phyloP scores from a whole-genome alignment of 2,797 vertebrate genomes.

The Spheniscus humboldti region DNA sequence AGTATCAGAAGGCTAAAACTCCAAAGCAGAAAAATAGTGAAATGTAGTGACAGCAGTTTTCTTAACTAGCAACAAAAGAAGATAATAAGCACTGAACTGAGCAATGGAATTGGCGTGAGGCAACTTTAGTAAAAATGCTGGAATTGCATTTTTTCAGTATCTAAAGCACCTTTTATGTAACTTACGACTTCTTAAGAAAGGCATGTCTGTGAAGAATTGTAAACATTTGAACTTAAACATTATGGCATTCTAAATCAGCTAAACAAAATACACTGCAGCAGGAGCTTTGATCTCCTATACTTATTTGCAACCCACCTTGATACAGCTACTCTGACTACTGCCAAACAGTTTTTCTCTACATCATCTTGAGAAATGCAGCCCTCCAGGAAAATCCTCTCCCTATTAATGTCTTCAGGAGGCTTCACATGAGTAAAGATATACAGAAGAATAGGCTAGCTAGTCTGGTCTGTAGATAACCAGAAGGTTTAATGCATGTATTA shows the following conservation, averaged over 20 bases:
- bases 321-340: background rate
- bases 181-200: background rate
- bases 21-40: background rate
- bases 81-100: background rate
- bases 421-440: background rate
- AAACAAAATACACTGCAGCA: background rate
- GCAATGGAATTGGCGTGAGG: rapidly evolving
- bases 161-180: background rate
- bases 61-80: background rate
- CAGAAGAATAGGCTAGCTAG: background rate
- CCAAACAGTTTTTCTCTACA: background rate
- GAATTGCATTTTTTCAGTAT: background rate
- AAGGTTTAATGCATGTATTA: background rate
- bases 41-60: background rate
- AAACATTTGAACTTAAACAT: background rate
- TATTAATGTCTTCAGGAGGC: background rate
- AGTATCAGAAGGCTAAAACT: background rate
- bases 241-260: background rate
- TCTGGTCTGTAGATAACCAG: background rate
- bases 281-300: background rate
- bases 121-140: background rate
- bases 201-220: background rate
- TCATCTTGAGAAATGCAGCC: background rate
- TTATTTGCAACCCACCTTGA: background rate
- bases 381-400: background rate